Percentiles rank a stretch among this genome's conserved stretches.
Conservation (phyloP, 2,113 vertebrate species). For the Eidolon helvum region DNA sequence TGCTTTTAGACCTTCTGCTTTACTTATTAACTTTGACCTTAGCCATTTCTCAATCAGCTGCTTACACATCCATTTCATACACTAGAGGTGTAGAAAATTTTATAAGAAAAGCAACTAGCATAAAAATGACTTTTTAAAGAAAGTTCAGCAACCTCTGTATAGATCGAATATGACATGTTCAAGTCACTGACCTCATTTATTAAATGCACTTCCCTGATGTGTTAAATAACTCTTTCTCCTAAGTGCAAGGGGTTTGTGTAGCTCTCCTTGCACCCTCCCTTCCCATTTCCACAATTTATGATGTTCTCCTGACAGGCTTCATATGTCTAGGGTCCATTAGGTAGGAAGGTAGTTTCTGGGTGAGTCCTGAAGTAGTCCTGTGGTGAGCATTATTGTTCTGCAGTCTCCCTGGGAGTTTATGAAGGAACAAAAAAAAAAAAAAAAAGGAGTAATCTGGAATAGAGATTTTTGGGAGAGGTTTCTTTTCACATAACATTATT, state of each 20-base stretch:
- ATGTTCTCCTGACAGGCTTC: slow-evolving; percentile 40
- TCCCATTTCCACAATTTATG: slow-evolving; percentile 57
- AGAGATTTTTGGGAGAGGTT: background rate
- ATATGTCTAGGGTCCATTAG: slow-evolving; percentile 56
- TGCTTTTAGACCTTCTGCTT: slow-evolving; percentile 78
- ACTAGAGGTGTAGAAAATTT: slow-evolving; percentile 75
- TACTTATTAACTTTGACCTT: slow-evolving; percentile 82
- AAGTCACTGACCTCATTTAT: slow-evolving; percentile 81
- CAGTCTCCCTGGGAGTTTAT: background rate
- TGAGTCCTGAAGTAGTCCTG: slow-evolving; percentile 36
- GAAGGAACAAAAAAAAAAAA: background rate
- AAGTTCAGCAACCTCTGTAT: slow-evolving; percentile 80
- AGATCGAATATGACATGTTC: slow-evolving; percentile 69
- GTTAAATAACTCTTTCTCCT: slow-evolving; percentile 78
- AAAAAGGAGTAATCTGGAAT: background rate
- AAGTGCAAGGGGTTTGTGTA: slow-evolving; percentile 65
- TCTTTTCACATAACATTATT: background rate
- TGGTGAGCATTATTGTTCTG: background rate
- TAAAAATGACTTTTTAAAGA: slow-evolving; percentile 81
- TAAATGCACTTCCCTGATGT: slow-evolving; percentile 71
- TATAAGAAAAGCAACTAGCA: slow-evolving; percentile 78
- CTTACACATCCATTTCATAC: slow-evolving; percentile 78
- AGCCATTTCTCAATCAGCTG: slow-evolving; percentile 80
- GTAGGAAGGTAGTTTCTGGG: slow-evolving; percentile 50
- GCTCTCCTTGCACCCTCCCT: background rate